phyloP scores from a whole-genome alignment of 2,113 vertebrate genomes.

The Mesoclemmys tuberculata region DNA sequence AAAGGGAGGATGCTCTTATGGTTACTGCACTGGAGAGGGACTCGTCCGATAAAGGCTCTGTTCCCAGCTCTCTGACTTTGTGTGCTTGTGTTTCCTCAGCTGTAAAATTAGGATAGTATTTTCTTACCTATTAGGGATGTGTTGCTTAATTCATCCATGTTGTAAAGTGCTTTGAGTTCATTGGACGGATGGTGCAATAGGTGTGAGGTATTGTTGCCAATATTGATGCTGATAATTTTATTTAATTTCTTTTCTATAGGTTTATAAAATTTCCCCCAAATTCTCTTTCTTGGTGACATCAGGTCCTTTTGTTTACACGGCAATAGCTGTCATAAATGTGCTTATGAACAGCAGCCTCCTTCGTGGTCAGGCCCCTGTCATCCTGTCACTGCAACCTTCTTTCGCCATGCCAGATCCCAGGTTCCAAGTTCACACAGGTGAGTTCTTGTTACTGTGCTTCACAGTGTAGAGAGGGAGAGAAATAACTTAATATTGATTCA shows the following conservation, averaged over 20 bases:
- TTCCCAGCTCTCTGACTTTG: not conserved
- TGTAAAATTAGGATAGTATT: not conserved
- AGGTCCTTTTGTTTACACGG: slow-evolving; percentile 91
- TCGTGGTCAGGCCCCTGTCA: slow-evolving; percentile 76
- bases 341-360: slow-evolving; percentile 80
- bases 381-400: slow-evolving; percentile 85
- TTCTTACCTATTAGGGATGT: not conserved
- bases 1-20: not conserved
- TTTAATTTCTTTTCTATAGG: slow-evolving; percentile 71
- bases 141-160: not conserved
- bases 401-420: slow-evolving; percentile 82
- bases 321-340: slow-evolving; percentile 90
- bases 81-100: not conserved
- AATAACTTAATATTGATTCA: not conserved
- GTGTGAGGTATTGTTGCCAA: not conserved
- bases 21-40: not conserved
- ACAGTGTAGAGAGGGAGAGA: not conserved
- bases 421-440: slow-evolving; percentile 94
- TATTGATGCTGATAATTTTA: not conserved
- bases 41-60: not conserved
- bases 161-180: not conserved
- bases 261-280: slow-evolving; percentile 86
- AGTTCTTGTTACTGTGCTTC: slow-evolving; percentile 18
- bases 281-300: slow-evolving; percentile 93
- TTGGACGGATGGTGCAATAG: not conserved